Evolutionary conservation across 23 tunicate species (phyloP).

Genomic region (Aplidium turbinatum): DNA sequence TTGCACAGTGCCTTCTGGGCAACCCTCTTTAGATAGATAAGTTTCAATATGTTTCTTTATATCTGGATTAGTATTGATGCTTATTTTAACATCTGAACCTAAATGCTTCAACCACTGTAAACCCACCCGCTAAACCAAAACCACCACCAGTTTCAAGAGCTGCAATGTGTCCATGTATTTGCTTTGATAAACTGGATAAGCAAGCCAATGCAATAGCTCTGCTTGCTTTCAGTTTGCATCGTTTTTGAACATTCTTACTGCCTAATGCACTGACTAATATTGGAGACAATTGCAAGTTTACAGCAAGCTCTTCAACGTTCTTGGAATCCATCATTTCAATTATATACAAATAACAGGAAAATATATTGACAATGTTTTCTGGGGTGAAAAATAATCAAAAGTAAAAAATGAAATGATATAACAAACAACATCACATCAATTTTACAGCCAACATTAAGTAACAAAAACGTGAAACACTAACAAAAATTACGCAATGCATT

Average conservation of each 20-base stretch:
- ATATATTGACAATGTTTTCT: too few relatives aligned
- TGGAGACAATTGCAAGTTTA: neutral
- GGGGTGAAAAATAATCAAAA: too few relatives aligned
- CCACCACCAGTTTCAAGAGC: constrained; percentile 61
- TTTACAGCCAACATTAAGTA: too few relatives aligned
- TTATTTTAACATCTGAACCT: constrained; percentile 26
- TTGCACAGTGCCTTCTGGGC: constrained; percentile 22
- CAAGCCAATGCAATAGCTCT: constrained; percentile 45
- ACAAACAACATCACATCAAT: too few relatives aligned
- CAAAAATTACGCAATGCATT: too few relatives aligned
- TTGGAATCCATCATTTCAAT: too few relatives aligned
- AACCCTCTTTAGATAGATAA: too few relatives aligned
- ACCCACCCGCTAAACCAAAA: constrained; percentile 74
- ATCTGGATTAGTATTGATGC: constrained; percentile 27
- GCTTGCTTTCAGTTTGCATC: constrained; percentile 15
- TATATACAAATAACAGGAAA: too few relatives aligned
- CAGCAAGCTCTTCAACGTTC: constrained; percentile 22
- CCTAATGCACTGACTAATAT: neutral
- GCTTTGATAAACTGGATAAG: neutral
- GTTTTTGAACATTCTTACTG: neutral
- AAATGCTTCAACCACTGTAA: constrained; percentile 46
- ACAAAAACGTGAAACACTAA: too few relatives aligned
- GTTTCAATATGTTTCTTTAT: too few relatives aligned
- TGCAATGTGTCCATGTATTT: constrained; percentile 21
- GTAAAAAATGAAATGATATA: too few relatives aligned